Conservation (phyloP, 2,113 vertebrate genomes). For the Morone saxatilis region DNA sequence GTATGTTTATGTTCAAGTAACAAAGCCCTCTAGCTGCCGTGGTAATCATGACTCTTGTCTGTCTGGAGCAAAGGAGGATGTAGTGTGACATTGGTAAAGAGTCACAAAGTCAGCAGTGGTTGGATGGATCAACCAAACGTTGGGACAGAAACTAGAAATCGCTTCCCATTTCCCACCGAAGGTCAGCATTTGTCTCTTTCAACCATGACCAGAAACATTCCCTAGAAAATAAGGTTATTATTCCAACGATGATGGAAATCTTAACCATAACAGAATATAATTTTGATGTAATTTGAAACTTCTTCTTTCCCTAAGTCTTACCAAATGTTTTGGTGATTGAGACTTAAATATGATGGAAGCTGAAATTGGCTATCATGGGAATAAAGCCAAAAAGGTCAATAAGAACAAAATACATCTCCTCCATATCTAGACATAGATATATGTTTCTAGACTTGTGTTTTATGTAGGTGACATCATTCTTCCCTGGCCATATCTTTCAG, state of each 20-base stretch:
- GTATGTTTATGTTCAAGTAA: not conserved
- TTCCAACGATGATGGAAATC: not conserved
- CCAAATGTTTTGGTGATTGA: not conserved
- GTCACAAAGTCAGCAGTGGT: not conserved
- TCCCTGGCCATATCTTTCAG: not conserved
- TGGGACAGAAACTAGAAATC: not conserved
- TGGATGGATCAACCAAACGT: slow-evolving; percentile 18
- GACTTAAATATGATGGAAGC: not conserved
- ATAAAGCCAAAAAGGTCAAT: not conserved
- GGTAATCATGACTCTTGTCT: not conserved
- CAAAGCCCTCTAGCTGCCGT: not conserved
- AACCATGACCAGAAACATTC: not conserved
- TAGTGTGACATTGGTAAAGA: not conserved
- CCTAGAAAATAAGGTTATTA: not conserved
- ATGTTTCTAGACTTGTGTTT: not conserved
- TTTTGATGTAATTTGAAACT: not conserved
- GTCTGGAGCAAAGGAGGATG: not conserved
- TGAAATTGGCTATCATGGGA: not conserved
- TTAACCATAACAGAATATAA: not conserved
- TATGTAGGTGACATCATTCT: not conserved
- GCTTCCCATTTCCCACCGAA: not conserved
- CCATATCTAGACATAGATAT: not conserved
- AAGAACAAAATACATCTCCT: too few species aligned
- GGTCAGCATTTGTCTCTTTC: not conserved
- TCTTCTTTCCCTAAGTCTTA: not conserved